Evolutionary conservation across 1,140 invertebrate species (phyloP), one percentile per base, ranked within the genome.

Genomic region (Glossosoma conforme): DNA sequence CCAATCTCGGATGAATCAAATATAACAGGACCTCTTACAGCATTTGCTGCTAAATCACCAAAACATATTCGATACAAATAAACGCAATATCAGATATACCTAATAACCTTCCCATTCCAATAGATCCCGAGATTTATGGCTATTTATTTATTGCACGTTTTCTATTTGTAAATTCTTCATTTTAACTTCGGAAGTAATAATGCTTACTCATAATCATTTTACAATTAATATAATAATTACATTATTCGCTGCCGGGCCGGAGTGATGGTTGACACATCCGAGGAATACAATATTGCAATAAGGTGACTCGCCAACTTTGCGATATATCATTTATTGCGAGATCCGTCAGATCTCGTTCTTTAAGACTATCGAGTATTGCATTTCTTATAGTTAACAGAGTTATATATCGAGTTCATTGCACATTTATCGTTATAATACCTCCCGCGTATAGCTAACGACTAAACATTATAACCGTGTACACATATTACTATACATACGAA

Each of bases 21-120:
- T 40, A 32, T 32, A 44, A 14, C 33, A 30, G 21, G 19, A 8
- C n/a, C n/a, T n/a, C n/a, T n/a, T n/a, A n/a, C n/a, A n/a, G n/a
- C n/a, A n/a, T n/a, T n/a, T n/a, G n/a, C n/a, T n/a, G n/a, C n/a
- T n/a, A n/a, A n/a, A n/a, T 46, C 13, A 38, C 15, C 25, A 48
- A 57, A 52, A 35, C 51, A 58, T 54, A 58, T 58, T 58, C 50
- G 56, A 54, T 58, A 58, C 56, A 58, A 58, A 58, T 58, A 58
- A 58, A 58, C 56, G 56, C 56, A 58, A 50, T 54, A 58, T 58
- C 56, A 44, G 28, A 45, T 52, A 47, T 51, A 44, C 45, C 46
- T 51, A 45, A 52, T 36, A 49, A 50, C 46, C 45, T 46, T 36
- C 35, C 25, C 11, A 33, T 46, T 25, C 32, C 46, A 42, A 50